Conservation (phyloP, 2,888 invertebrate genomes). For the Vandiemenella viatica region DNA sequence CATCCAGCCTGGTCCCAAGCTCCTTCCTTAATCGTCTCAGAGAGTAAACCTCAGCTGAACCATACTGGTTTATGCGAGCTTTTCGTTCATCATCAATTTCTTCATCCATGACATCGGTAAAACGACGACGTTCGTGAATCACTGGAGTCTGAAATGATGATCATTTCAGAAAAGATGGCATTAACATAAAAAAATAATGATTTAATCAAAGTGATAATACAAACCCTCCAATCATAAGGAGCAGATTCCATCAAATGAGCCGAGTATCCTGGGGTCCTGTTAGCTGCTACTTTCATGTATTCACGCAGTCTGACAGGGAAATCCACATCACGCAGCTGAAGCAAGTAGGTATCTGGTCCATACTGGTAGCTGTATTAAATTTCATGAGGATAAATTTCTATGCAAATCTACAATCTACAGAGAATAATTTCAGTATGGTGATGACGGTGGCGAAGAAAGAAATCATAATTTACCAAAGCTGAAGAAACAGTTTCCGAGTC, state of each 20-base stretch:
- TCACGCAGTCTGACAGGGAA: constrained; percentile 88
- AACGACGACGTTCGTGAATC: constrained; percentile 76
- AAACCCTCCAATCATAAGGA: constrained; percentile 65
- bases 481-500: too few species aligned
- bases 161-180: background rate
- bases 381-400: background rate
- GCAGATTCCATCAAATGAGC: constrained; percentile 46
- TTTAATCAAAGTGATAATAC: background rate
- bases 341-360: constrained; percentile 89
- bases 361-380: constrained; percentile 67
- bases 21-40: constrained; percentile 67
- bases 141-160: constrained; percentile 61
- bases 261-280: constrained; percentile 55
- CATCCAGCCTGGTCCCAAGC: constrained; percentile 69
- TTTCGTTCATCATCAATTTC: constrained; percentile 84
- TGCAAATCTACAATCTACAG: background rate
- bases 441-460: background rate
- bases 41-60: constrained; percentile 46
- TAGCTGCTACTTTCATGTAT: constrained; percentile 85
- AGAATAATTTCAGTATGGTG: background rate
- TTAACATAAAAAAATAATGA: background rate
- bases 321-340: constrained; percentile 83
- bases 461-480: background rate
- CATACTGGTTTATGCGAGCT: constrained; percentile 64
- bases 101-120: constrained; percentile 90